These are phyloP conservation scores for Watsonalla binaria DNA, from an alignment of 2,888 invertebrate genomes.

Conservation along the genomic window DNA sequence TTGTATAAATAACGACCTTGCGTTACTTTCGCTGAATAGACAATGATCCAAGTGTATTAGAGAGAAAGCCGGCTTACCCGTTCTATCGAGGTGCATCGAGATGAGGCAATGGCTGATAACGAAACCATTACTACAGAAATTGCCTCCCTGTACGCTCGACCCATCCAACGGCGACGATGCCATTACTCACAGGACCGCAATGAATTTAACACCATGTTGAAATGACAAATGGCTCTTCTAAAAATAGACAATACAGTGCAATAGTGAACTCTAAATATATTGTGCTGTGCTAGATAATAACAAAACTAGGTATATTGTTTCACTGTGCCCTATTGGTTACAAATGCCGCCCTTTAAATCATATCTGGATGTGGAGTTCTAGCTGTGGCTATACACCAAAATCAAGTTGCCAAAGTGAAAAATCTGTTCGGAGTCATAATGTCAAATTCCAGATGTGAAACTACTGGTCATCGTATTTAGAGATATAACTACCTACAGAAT, in stretches of 20 bases:
- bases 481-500: not conserved
- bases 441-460: too few relatives aligned
- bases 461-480: too few relatives aligned
- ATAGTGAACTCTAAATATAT: not conserved
- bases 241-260: slow-evolving; percentile 15
- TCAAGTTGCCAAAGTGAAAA: too few relatives aligned
- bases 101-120: slow-evolving; percentile 59
- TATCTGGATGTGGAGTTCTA: too few relatives aligned
- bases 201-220: slow-evolving; percentile 22
- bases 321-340: too few relatives aligned
- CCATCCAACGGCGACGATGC: slow-evolving; percentile 32
- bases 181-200: slow-evolving; percentile 21
- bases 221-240: slow-evolving; percentile 28
- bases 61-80: slow-evolving; percentile 40
- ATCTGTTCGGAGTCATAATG: too few relatives aligned
- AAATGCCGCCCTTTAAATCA: too few relatives aligned
- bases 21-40: slow-evolving; percentile 25
- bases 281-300: not conserved
- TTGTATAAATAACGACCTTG: slow-evolving; percentile 5
- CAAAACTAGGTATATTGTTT: too few relatives aligned
- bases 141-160: slow-evolving; percentile 43
- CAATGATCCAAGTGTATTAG: slow-evolving; percentile 26
- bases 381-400: too few relatives aligned
- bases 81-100: slow-evolving; percentile 49
- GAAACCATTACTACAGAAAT: slow-evolving; percentile 62